A percentile compares a stretch with the other conserved stretches of the same genome.
phyloP scores from a whole-genome alignment of 2,888 invertebrate species.

The Eurytoma californica region DNA sequence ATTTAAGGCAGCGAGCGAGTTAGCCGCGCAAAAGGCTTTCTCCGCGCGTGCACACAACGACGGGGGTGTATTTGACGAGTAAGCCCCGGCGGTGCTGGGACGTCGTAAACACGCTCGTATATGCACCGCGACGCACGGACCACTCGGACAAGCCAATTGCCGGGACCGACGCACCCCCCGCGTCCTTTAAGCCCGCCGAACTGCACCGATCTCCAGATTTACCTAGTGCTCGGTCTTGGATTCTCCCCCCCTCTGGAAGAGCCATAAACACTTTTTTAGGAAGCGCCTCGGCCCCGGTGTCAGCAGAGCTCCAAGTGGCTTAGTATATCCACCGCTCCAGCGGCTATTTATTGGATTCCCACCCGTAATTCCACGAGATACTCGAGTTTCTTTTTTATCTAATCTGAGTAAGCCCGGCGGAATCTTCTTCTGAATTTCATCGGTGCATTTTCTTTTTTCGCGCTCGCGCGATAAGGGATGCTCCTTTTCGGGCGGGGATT shows the following conservation, averaged over 20 bases:
- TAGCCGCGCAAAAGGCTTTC: not conserved
- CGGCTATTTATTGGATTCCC: too few relatives aligned
- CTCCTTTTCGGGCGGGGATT: slow-evolving; percentile 50
- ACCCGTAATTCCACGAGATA: too few relatives aligned
- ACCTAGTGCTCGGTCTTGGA: not conserved
- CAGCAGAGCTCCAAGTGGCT: not conserved
- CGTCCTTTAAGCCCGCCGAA: slow-evolving; percentile 56
- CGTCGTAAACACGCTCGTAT: slow-evolving; percentile 58
- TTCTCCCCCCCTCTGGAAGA: not conserved
- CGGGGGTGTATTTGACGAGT: slow-evolving; percentile 24
- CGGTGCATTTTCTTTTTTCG: not conserved
- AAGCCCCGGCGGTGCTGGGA: slow-evolving; percentile 31
- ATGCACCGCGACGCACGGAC: slow-evolving; percentile 5
- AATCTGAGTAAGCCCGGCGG: not conserved
- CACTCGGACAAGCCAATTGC: slow-evolving; percentile 1
- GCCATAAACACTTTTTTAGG: too few relatives aligned
- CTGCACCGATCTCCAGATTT: slow-evolving; percentile 56
- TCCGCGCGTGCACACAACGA: not conserved
- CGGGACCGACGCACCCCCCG: slow-evolving; percentile 30
- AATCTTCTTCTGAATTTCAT: not conserved
- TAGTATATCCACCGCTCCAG: too few relatives aligned
- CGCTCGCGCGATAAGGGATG: slow-evolving; percentile 6
- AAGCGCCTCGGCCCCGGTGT: too few relatives aligned
- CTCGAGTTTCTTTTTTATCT: not conserved
- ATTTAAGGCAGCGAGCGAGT: not conserved